These are phyloP conservation scores for Ptilorrhoa leucosticta DNA, from an alignment of 2,113 vertebrate species.

Conservation along the genomic window DNA sequence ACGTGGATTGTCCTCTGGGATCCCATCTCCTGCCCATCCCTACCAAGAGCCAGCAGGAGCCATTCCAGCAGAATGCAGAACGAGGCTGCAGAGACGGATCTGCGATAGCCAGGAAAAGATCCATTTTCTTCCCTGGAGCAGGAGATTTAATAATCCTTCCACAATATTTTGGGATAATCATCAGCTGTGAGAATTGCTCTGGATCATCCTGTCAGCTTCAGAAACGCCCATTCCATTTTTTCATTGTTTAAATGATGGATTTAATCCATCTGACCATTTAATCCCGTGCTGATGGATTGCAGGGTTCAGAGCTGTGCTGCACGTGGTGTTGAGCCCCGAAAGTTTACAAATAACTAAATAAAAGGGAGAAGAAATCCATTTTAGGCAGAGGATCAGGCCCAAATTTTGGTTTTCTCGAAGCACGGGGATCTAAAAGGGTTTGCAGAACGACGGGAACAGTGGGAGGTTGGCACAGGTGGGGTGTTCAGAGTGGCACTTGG, in stretches of 20 bases:
- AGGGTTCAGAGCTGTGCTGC: neutral
- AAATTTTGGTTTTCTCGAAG: neutral
- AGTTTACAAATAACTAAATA: neutral
- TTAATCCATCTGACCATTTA: no score
- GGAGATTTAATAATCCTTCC: neutral
- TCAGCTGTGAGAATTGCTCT: neutral
- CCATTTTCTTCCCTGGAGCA: neutral
- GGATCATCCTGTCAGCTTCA: neutral
- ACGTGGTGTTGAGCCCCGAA: neutral
- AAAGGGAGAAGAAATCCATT: neutral
- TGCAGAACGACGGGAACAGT: rapidly evolving
- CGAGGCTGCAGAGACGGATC: neutral
- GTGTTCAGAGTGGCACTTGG: rapidly evolving
- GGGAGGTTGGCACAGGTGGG: rapidly evolving
- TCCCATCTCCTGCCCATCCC: neutral
- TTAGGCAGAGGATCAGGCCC: neutral
- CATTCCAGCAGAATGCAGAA: neutral
- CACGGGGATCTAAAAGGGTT: neutral
- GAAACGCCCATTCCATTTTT: neutral
- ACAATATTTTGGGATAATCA: neutral
- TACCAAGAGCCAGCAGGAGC: neutral
- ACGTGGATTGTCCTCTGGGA: neutral
- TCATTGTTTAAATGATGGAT: neutral
- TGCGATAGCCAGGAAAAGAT: neutral
- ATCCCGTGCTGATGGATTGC: neutral